Conservation (phyloP, 2,113 vertebrate species). For the Hemichromis elongatus region DNA sequence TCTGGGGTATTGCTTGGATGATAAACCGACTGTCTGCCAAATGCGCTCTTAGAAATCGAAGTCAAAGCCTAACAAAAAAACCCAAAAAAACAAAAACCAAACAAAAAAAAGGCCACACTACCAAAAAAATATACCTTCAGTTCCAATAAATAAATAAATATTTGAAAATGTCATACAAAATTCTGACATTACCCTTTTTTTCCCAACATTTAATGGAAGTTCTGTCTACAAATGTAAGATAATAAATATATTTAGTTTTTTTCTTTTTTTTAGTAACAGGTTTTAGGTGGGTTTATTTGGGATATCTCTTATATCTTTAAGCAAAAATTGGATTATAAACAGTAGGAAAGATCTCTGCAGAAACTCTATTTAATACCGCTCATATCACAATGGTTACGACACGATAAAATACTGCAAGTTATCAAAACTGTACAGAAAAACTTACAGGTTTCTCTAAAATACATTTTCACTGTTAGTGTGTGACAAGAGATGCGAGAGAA, state of each 20-base stretch:
- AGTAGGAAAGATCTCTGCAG: constrained; percentile 91
- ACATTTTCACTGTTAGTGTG: constrained; percentile 86
- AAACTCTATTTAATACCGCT: constrained; percentile 89
- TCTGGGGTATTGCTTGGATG: constrained; percentile 69
- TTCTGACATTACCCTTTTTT: constrained; percentile 65
- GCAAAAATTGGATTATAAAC: constrained; percentile 91
- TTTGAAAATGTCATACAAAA: constrained; percentile 77
- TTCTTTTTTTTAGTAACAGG: constrained; percentile 57
- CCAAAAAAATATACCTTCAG: constrained; percentile 65
- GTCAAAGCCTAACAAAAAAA: constrained; percentile 10
- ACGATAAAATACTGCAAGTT: constrained; percentile 98
- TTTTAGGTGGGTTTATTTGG: constrained; percentile 70
- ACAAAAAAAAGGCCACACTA: constrained; percentile 68
- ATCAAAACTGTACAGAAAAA: constrained; percentile 97
- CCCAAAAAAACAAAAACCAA: constrained; percentile 10
- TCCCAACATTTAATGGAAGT: constrained; percentile 70
- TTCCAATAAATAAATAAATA: constrained; percentile 79
- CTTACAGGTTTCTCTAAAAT: constrained; percentile 97
- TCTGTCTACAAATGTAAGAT: constrained; percentile 77
- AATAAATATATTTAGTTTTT: constrained; percentile 78
- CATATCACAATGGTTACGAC: constrained; percentile 91
- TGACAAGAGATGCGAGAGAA: constrained; percentile 65
- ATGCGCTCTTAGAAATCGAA: constrained; percentile 42
- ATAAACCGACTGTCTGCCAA: constrained; percentile 50
- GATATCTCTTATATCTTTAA: constrained; percentile 73